Percentiles rank a stretch among this genome's conserved stretches.
Conservation (phyloP, 2,797 vertebrate genomes). For the Coregonus sp. region DNA sequence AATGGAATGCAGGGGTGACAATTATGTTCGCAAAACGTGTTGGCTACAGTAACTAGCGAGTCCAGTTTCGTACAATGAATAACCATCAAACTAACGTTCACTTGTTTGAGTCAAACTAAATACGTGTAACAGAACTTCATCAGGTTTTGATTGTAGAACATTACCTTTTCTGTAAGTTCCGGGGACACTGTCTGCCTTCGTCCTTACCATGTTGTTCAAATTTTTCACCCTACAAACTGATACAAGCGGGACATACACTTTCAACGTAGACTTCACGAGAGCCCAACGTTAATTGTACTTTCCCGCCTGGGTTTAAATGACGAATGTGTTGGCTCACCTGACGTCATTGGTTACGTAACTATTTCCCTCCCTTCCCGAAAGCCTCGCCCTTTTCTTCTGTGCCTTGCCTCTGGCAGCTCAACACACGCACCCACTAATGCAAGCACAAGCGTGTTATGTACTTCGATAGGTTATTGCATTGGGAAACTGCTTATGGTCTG, state of each 20-base stretch:
- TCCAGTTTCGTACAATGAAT: too few relatives aligned
- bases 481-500: too few relatives aligned
- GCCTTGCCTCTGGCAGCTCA: too few relatives aligned
- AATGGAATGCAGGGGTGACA: too few relatives aligned
- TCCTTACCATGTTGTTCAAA: constrained; percentile 71
- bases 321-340: background rate
- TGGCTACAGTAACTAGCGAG: too few relatives aligned
- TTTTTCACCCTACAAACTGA: background rate
- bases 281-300: background rate
- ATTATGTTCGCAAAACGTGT: too few relatives aligned
- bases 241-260: too few relatives aligned
- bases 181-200: constrained; percentile 79
- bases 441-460: background rate
- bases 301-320: constrained; percentile 16
- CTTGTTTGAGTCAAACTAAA: too few relatives aligned
- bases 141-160: rapidly evolving
- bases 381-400: too few relatives aligned
- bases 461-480: too few relatives aligned
- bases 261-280: background rate
- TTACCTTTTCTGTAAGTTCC: constrained; percentile 79
- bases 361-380: background rate
- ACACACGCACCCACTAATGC: background rate
- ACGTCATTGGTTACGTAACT: background rate
- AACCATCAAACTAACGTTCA: too few relatives aligned
- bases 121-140: too few relatives aligned